These are phyloP conservation scores for Bambusicola thoracicus DNA, from an alignment of 2,113 vertebrate species.

Conservation along the genomic window DNA sequence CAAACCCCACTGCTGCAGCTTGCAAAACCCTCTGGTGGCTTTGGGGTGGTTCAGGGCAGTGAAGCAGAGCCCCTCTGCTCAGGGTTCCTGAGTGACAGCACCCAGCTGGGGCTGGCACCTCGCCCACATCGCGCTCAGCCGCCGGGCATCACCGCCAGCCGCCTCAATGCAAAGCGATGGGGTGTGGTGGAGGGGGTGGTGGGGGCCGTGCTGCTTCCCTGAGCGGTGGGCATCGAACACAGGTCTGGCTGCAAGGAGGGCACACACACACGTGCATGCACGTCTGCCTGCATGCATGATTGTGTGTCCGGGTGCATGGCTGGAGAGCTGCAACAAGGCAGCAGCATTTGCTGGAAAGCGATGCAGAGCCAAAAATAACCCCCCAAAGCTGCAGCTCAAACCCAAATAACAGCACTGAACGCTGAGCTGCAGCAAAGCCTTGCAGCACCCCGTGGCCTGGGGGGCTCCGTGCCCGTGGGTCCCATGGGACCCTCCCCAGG, in stretches of 20 bases:
- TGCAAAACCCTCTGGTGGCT: neutral
- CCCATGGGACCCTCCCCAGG: neutral
- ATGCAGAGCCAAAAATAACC: conserved; percentile 67
- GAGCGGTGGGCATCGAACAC: neutral
- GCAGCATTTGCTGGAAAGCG: neutral
- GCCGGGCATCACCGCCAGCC: neutral
- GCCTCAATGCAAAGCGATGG: neutral
- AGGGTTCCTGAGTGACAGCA: accelerated
- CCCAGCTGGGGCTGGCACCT: neutral
- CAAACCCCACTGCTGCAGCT: neutral
- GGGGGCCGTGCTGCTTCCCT: neutral
- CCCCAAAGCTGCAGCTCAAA: neutral
- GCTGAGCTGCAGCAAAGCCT: neutral
- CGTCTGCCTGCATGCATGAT: neutral
- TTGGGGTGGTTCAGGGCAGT: accelerated
- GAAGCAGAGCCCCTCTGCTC: accelerated
- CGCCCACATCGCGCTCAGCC: neutral
- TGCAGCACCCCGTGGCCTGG: accelerated
- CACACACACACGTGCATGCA: accelerated
- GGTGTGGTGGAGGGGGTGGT: neutral
- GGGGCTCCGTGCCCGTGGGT: accelerated
- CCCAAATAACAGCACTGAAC: neutral
- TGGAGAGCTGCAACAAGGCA: neutral
- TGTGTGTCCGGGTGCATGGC: neutral
- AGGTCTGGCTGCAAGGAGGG: accelerated